Conservation (phyloP, 2,113 vertebrate species). For the Gymnobelideus leadbeateri region DNA sequence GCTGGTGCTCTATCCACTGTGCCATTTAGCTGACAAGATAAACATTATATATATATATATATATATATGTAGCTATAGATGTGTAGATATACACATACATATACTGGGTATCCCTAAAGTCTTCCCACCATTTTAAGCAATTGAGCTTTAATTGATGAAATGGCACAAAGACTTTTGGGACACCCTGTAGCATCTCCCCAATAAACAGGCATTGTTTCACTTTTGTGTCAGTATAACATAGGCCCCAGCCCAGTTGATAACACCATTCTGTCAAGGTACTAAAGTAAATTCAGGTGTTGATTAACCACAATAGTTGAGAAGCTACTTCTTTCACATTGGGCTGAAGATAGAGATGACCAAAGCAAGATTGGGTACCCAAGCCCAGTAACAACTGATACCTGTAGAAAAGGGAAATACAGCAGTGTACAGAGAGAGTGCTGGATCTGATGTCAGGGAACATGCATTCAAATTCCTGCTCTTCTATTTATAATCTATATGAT, state of each 20-base stretch:
- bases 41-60: too few species aligned
- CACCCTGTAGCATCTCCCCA: not conserved
- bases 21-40: not conserved
- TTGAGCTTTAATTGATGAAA: not conserved
- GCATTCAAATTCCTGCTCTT: not conserved
- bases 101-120: not conserved
- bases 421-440: not conserved
- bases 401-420: not conserved
- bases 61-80: not conserved
- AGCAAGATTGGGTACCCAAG: not conserved
- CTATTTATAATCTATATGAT: not conserved
- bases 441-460: not conserved
- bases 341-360: not conserved
- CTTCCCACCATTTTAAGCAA: not conserved
- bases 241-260: not conserved
- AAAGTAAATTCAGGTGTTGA: not conserved
- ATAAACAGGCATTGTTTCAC: not conserved
- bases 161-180: not conserved
- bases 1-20: not conserved
- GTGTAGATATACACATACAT: not conserved
- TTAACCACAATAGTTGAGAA: not conserved
- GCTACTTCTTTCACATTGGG: not conserved
- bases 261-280: not conserved
- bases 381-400: not conserved
- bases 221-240: not conserved